phyloP scores from a whole-genome alignment of 2,797 vertebrate species.

The Liparis tanakae region DNA sequence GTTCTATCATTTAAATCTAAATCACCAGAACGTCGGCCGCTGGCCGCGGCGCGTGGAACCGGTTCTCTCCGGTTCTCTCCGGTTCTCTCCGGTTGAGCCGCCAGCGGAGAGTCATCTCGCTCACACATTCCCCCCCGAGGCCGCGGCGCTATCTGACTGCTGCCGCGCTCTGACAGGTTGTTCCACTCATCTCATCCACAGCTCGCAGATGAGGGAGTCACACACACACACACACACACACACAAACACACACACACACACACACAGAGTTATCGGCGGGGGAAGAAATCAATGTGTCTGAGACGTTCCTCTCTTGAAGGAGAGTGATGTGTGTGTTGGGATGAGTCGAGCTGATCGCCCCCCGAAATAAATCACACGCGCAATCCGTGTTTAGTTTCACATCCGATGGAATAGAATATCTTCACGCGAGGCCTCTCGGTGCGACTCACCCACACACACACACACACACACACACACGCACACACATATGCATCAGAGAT shows the following conservation, averaged over 20 bases:
- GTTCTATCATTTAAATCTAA: too few species aligned
- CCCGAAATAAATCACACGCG: slow-evolving; percentile 51
- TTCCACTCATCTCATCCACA: slow-evolving; percentile 63
- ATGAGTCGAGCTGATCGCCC: slow-evolving; percentile 39
- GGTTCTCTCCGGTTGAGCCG: not conserved
- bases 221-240: slow-evolving; percentile 28
- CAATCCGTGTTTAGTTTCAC: slow-evolving; percentile 63
- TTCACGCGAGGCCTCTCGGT: slow-evolving; percentile 31
- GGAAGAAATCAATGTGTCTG: slow-evolving; percentile 62
- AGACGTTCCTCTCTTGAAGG: slow-evolving; percentile 10
- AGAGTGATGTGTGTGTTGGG: slow-evolving; percentile 23
- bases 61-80: too few species aligned
- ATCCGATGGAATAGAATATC: slow-evolving; percentile 49
- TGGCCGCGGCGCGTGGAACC: too few species aligned
- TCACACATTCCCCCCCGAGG: slow-evolving; percentile 49
- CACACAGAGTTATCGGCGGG: slow-evolving; percentile 39
- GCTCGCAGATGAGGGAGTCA: slow-evolving; percentile 41
- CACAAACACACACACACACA: slow-evolving; percentile 28
- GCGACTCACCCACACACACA: not conserved
- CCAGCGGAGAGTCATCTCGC: slow-evolving; percentile 55
- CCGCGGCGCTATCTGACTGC: slow-evolving; percentile 42
- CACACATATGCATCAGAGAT: slow-evolving; percentile 1
- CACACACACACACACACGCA: slow-evolving; percentile 10
- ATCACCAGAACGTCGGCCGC: too few species aligned
- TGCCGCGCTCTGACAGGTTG: slow-evolving; percentile 60